These are phyloP conservation scores for Malthinus flaveolus DNA, from an alignment of 2,888 invertebrate genomes.

Conservation along the genomic window DNA sequence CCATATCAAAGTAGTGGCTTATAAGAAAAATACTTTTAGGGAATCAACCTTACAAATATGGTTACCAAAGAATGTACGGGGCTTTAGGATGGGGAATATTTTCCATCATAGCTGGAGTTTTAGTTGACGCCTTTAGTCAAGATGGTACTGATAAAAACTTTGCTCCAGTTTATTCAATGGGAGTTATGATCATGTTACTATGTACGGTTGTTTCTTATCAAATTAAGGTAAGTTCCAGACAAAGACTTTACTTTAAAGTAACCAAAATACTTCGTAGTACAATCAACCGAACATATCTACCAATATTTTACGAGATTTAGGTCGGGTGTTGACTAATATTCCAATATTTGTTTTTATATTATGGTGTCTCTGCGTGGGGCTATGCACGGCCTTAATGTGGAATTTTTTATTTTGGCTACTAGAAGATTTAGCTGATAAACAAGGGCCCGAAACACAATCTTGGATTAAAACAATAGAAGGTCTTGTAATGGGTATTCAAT, in stretches of 20 bases:
- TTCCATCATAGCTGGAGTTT: conserved; percentile 73
- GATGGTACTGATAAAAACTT: conserved; percentile 71
- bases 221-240: conserved; percentile 57
- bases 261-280: conserved; percentile 56
- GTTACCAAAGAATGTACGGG: conserved; percentile 86
- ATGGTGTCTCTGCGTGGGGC: conserved; percentile 81
- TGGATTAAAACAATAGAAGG: conserved; percentile 58
- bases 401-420: conserved; percentile 86
- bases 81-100: conserved; percentile 85
- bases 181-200: conserved; percentile 66
- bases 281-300: conserved; percentile 66
- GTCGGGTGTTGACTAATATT: conserved; percentile 65
- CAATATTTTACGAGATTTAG: conserved; percentile 71
- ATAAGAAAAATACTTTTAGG: conserved; percentile 55
- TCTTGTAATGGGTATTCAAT: conserved; percentile 50
- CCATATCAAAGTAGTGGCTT: neutral
- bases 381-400: conserved; percentile 85
- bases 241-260: neutral
- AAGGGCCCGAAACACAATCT: conserved; percentile 49
- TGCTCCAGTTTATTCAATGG: conserved; percentile 77
- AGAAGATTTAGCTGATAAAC: conserved; percentile 67
- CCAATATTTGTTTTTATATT: conserved; percentile 74
- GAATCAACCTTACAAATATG: conserved; percentile 74
- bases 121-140: conserved; percentile 75
- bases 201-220: conserved; percentile 69